Conservation (phyloP, 1,140 invertebrate genomes). For the Cardiocondyla obscurior region DNA sequence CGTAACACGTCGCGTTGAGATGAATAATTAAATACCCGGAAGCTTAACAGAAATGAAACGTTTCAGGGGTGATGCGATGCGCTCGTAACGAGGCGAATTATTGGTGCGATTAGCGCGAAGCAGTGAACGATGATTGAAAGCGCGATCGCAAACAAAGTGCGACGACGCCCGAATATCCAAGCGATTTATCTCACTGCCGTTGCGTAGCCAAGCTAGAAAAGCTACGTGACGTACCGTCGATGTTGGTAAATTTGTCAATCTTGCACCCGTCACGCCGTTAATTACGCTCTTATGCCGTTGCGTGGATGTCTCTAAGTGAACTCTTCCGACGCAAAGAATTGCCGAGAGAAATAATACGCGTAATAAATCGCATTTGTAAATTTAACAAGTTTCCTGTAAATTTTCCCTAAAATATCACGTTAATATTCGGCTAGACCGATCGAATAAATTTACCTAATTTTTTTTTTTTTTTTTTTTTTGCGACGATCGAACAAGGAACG, state of each 20-base stretch:
- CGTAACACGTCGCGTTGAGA: slow-evolving; percentile 8
- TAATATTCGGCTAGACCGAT: background rate
- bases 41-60: slow-evolving; percentile 39
- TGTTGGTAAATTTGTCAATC: background rate
- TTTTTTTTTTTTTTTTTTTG: slow-evolving; percentile 6
- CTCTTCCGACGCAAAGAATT: background rate
- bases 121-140: slow-evolving; percentile 49
- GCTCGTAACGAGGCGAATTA: slow-evolving; percentile 60
- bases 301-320: background rate
- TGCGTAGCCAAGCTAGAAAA: background rate
- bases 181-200: slow-evolving; percentile 19
- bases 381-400: background rate
- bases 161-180: slow-evolving; percentile 25
- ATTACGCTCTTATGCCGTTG: background rate
- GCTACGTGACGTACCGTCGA: background rate
- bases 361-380: background rate
- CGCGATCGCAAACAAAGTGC: slow-evolving; percentile 31
- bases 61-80: background rate
- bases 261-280: background rate
- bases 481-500: background rate
- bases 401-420: background rate
- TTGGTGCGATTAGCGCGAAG: slow-evolving; percentile 55
- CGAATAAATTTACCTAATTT: background rate
- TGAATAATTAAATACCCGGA: slow-evolving; percentile 66
- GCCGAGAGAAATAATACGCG: background rate